These are phyloP conservation scores for Battus philenor DNA, from an alignment of 1,140 invertebrate genomes.

Conservation along the genomic window DNA sequence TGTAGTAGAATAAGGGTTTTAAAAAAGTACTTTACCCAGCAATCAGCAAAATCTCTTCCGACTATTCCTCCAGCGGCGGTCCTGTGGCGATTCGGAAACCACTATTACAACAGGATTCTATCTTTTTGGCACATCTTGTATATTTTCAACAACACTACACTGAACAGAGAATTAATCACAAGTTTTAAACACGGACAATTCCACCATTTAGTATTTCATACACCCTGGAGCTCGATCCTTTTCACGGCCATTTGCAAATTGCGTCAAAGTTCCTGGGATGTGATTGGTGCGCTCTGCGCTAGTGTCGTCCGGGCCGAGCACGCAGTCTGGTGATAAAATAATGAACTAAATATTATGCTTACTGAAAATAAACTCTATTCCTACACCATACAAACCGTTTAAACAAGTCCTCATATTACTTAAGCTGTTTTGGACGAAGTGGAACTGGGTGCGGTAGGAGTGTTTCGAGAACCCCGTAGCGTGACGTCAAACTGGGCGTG, in stretches of 20 bases:
- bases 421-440: conserved; percentile 36
- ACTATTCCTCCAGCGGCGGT: conserved; percentile 64
- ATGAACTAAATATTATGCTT: conserved; percentile 34
- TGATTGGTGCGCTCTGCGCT: conserved; percentile 67
- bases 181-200: conserved; percentile 65
- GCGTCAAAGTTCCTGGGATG: conserved; percentile 66
- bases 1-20: conserved; percentile 23
- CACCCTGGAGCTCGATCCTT: conserved; percentile 70
- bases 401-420: conserved; percentile 15
- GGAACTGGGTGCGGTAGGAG: conserved; percentile 68
- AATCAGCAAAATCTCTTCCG: conserved; percentile 65
- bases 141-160: conserved; percentile 62
- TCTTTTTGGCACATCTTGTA: conserved; percentile 75
- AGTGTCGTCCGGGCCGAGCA: conserved; percentile 39
- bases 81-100: conserved; percentile 64
- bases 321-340: conserved; percentile 42
- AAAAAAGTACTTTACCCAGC: conserved; percentile 69
- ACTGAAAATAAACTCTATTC: conserved; percentile 28
- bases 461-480: conserved; percentile 61
- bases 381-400: conserved; percentile 16
- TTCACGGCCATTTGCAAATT: conserved; percentile 77
- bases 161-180: conserved; percentile 59
- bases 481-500: conserved; percentile 77
- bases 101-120: conserved; percentile 74
- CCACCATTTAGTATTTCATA: conserved; percentile 72